Evolutionary conservation across 2,888 invertebrate species (phyloP), one percentile per base, ranked within the genome.

Genomic region (Drosophila nigritarsus): DNA sequence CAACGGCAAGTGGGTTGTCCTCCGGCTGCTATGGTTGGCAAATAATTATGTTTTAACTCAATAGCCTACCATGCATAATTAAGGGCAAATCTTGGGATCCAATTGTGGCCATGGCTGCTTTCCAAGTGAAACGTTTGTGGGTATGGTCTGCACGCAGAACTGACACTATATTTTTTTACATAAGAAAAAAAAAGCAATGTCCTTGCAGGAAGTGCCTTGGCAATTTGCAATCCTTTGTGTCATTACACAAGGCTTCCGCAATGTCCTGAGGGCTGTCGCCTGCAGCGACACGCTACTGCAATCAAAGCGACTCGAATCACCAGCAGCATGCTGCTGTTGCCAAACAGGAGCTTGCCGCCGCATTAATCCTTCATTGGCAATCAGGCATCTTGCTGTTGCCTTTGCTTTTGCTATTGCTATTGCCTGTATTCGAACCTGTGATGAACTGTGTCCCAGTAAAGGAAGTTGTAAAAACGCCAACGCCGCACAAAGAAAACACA

Each of bases 221-320:
- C 91, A 91, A 91, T 91, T 91, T 90, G 79, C 80, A 90, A 85
- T 89, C 91, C 91, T 91, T 91, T 91, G 91, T 90, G 82, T 91
- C 91, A 91, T 91, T 91, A 91, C 90, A 88, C 84, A 89, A 69
- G 72, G 85, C 87, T 91, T 91, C 91, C 91, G 91, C 73, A 69
- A 61, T 63, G 69, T 65, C 70, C 70, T 69, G 59, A 48, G 38
- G 54, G 54, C 49, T 75, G 76, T 75, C 68, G 86, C 87, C 86
- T 82, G 82, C 86, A 88, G 80, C 84, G 71, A 78, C 60, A 80
- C 63, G 78, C 77, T 76, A 73, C 78, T 80, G 82, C 86, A 88
- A 88, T 83, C 88, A 86, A 86, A 86, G 78, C 65, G 71, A 50
- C 64, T 63, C 61, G 42, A 71, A 79, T 74, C 74, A 84, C 65